Conservation (phyloP, 2,113 vertebrate genomes). For the Patagioenas fasciata region DNA sequence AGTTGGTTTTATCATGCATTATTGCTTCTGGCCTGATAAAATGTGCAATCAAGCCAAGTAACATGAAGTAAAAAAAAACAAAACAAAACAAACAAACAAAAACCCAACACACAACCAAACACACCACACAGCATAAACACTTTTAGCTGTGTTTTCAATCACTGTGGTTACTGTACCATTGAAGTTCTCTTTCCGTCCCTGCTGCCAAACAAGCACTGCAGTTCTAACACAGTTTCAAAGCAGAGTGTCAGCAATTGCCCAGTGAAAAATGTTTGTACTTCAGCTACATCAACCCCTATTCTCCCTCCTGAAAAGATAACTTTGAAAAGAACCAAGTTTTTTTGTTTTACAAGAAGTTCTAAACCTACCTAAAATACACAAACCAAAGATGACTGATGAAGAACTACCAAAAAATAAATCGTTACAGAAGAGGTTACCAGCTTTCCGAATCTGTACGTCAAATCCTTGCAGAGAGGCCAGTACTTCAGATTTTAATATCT, state of each 20-base stretch:
- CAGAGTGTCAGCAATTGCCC: not conserved
- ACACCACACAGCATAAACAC: not conserved
- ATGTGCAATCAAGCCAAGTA: not conserved
- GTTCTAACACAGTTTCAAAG: not conserved
- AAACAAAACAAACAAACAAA: not conserved
- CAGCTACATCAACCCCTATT: not conserved
- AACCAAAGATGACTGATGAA: not conserved
- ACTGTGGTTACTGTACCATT: not conserved
- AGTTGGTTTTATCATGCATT: not conserved
- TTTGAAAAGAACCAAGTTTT: not conserved
- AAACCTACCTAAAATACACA: not conserved
- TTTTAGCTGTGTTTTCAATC: slow-evolving; percentile 9
- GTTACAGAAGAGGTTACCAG: not conserved
- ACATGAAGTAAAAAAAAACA: not conserved
- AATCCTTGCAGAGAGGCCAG: not conserved
- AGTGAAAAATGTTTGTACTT: not conserved
- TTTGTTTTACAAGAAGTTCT: not conserved
- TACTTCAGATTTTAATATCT: not conserved
- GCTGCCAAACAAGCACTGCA: not conserved
- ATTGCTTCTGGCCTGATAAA: not conserved
- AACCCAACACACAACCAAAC: too few species aligned
- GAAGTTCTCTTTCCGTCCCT: not conserved
- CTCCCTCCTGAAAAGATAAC: not conserved
- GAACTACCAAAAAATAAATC: not conserved
- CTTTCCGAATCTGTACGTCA: not conserved